phyloP scores from a whole-genome alignment of 2,888 invertebrate genomes.

The Aromia moschata region DNA sequence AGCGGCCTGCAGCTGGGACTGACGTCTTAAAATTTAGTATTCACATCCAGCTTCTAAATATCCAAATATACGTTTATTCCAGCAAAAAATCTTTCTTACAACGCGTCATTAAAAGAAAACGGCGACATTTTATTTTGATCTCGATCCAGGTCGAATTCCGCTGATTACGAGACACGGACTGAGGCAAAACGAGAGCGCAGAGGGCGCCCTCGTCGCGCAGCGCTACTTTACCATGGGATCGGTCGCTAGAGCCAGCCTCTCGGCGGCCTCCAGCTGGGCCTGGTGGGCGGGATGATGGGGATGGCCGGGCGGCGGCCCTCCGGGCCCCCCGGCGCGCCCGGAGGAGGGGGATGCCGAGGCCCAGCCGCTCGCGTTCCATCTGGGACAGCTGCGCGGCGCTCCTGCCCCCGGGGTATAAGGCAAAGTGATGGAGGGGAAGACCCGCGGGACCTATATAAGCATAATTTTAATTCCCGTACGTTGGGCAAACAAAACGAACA shows the following conservation, averaged over 20 bases:
- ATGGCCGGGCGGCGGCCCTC: slow-evolving; percentile 66
- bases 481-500: too few relatives aligned
- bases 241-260: slow-evolving; percentile 83
- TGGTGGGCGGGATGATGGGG: slow-evolving; percentile 67
- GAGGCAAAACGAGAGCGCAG: too few relatives aligned
- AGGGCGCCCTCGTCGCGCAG: too few relatives aligned
- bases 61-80: too few relatives aligned
- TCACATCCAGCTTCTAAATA: too few relatives aligned
- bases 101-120: too few relatives aligned
- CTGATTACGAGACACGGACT: too few relatives aligned
- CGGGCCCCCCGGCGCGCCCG: slow-evolving; percentile 65
- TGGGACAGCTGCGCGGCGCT: slow-evolving; percentile 75
- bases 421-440: slow-evolving; percentile 76
- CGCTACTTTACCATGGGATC: slow-evolving; percentile 82
- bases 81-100: too few relatives aligned
- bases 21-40: too few relatives aligned
- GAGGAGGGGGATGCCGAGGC: slow-evolving; percentile 85
- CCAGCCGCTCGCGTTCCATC: slow-evolving; percentile 87
- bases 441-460: slow-evolving; percentile 49
- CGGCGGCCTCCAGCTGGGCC: slow-evolving; percentile 78
- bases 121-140: too few relatives aligned
- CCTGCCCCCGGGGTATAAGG: slow-evolving; percentile 78
- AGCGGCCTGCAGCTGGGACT: slow-evolving; percentile 76
- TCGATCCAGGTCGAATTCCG: too few relatives aligned
- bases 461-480: too few relatives aligned